phyloP scores from a whole-genome alignment of 2,888 invertebrate species.

The Oscheius sp. region DNA sequence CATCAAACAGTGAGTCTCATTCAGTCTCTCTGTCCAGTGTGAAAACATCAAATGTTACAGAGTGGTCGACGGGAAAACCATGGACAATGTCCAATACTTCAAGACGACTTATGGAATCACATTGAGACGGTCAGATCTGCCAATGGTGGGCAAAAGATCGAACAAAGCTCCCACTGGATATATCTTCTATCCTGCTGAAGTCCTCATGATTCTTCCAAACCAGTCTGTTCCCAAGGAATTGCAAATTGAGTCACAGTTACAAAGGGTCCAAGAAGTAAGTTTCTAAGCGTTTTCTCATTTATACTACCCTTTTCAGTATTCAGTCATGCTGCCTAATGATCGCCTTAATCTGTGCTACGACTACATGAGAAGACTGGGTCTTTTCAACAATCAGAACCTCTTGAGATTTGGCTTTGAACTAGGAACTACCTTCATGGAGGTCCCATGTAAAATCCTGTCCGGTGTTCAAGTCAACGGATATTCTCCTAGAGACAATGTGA shows the following conservation, averaged over 20 bases:
- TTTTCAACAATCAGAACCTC: constrained; percentile 1
- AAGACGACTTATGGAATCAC: not conserved
- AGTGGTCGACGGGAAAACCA: not conserved
- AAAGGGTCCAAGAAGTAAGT: not conserved
- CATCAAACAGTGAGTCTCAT: not conserved
- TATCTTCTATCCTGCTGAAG: constrained; percentile 5
- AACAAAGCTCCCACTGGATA: too few relatives aligned
- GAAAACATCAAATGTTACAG: constrained; percentile 3
- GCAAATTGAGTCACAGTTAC: not conserved
- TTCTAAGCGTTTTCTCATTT: not conserved
- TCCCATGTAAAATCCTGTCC: not conserved
- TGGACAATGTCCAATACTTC: constrained; percentile 18
- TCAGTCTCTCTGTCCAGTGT: not conserved
- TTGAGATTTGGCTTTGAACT: not conserved
- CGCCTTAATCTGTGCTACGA: constrained; percentile 7
- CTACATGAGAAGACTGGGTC: constrained; percentile 19
- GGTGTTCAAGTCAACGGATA: not conserved
- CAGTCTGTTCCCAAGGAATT: constrained; percentile 13
- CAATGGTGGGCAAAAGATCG: constrained; percentile 13
- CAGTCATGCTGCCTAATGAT: not conserved
- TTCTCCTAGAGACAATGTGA: constrained; percentile 4
- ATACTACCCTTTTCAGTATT: not conserved
- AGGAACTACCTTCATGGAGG: not conserved
- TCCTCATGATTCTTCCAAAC: constrained; percentile 19
- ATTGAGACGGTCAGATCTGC: not conserved